These are phyloP conservation scores for Neodiprion fabricii DNA, from an alignment of 1,140 invertebrate species.

Conservation along the genomic window DNA sequence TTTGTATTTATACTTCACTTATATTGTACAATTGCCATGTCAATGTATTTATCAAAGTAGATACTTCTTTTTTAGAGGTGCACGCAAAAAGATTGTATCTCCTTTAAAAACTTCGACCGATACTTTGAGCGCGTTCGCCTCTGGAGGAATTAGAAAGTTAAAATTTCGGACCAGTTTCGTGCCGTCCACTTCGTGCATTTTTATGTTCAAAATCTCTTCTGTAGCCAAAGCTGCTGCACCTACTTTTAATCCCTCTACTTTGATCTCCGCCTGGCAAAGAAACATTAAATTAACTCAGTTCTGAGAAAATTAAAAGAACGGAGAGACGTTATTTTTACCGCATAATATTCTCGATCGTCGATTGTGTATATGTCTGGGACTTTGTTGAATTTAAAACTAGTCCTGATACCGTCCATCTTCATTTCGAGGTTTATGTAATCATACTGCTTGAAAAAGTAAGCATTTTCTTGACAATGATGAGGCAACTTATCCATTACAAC, in stretches of 20 bases:
- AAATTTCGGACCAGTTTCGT: constrained; percentile 24
- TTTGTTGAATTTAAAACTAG: constrained; percentile 28
- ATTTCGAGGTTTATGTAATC: constrained; percentile 35
- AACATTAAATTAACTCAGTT: background rate
- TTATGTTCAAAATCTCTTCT: constrained; percentile 35
- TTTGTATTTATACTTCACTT: background rate
- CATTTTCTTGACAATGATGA: constrained; percentile 31
- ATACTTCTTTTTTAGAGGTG: constrained; percentile 16
- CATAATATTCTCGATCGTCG: constrained; percentile 31
- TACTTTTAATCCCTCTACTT: constrained; percentile 35
- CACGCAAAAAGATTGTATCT: constrained; percentile 30
- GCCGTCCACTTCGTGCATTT: constrained; percentile 30
- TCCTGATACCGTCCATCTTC: constrained; percentile 27
- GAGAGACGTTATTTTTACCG: constrained; percentile 8
- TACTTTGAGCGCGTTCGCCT: constrained; percentile 31
- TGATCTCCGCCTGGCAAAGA: constrained; percentile 31
- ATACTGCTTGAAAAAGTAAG: constrained; percentile 22
- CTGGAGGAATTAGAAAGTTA: constrained; percentile 33
- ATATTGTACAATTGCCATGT: too few species aligned
- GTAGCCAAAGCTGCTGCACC: constrained; percentile 31
- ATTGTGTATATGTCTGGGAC: constrained; percentile 33
- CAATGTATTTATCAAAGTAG: constrained; percentile 8
- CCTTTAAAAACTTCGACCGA: constrained; percentile 33
- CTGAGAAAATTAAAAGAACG: background rate
- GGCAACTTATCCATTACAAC: constrained; percentile 19